A percentile compares a stretch with the other conserved stretches of the same genome.
phyloP scores from a whole-genome alignment of 2,888 invertebrate genomes.

The Toxonevra muliebris region DNA sequence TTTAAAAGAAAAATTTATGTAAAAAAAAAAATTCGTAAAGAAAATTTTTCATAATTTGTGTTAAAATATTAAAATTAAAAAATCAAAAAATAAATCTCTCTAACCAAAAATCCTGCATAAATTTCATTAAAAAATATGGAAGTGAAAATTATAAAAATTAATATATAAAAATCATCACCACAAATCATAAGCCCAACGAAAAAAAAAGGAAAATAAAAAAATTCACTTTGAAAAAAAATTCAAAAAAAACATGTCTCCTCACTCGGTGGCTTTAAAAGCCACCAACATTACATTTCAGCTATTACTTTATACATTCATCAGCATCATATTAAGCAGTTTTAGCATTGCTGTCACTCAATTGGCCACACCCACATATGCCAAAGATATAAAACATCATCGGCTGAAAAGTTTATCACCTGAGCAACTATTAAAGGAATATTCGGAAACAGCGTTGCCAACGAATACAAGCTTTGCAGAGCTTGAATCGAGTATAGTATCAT shows the following conservation, averaged over 20 bases:
- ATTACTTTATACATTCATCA: constrained; percentile 30
- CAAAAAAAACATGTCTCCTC: constrained; percentile 16
- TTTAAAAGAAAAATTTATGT: constrained; percentile 1
- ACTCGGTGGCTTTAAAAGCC: constrained; percentile 22
- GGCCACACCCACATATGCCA: constrained; percentile 37
- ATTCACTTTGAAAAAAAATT: constrained; percentile 1
- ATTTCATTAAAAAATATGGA: no score
- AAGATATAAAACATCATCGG: constrained; percentile 44
- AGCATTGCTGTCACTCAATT: constrained; percentile 25
- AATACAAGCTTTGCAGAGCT: constrained; percentile 40
- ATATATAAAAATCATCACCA: background rate
- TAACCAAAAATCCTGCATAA: no score
- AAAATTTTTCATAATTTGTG: constrained; percentile 27
- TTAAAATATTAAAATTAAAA: constrained; percentile 38
- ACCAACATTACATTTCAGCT: background rate
- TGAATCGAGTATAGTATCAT: constrained; percentile 48
- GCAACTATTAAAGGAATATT: constrained; percentile 47
- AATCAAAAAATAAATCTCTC: constrained; percentile 17
- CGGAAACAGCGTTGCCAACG: constrained; percentile 35
- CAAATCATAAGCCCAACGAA: background rate
- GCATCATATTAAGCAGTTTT: constrained; percentile 27
- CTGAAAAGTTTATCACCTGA: constrained; percentile 44
- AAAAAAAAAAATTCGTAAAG: background rate
- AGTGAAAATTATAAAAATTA: no score
- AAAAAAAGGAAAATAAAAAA: background rate